Percentiles rank a stretch among this genome's conserved stretches.
Evolutionary conservation across 2,888 invertebrate species (phyloP).

Genomic region (Panopea generosa): DNA sequence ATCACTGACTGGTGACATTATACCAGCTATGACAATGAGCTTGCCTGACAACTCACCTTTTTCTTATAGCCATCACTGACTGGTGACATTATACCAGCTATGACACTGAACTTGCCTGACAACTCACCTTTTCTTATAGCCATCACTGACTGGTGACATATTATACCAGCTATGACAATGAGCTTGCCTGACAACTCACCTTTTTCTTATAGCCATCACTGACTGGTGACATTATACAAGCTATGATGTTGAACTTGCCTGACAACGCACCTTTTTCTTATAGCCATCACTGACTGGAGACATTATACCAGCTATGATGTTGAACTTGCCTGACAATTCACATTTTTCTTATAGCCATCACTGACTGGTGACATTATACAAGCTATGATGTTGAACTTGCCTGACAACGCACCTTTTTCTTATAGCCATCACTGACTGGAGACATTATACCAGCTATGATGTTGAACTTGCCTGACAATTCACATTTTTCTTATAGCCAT

Average conservation of each 20-base stretch:
- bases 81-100: no score
- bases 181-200: slow-evolving; percentile 82
- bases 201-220: slow-evolving; percentile 96
- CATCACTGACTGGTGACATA: no score
- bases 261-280: slow-evolving; percentile 89
- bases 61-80: no score
- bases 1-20: slow-evolving; percentile 98
- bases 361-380: slow-evolving; percentile 98
- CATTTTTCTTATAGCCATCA: slow-evolving; percentile 94
- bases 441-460: slow-evolving; percentile 98
- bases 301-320: slow-evolving; percentile 96
- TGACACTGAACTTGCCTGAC: no score
- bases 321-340: slow-evolving; percentile 82
- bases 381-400: slow-evolving; percentile 89
- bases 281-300: slow-evolving; percentile 98
- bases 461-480: slow-evolving; percentile 81
- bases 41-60: no score
- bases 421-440: slow-evolving; percentile 97
- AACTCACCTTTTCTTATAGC: no score
- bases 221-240: slow-evolving; percentile 97
- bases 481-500: no score
- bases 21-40: slow-evolving; percentile 92
- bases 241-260: slow-evolving; percentile 89
- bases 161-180: no score
- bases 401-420: slow-evolving; percentile 92